Conservation (phyloP, 2,113 vertebrate species). For the Pyrgilauda ruficollis region DNA sequence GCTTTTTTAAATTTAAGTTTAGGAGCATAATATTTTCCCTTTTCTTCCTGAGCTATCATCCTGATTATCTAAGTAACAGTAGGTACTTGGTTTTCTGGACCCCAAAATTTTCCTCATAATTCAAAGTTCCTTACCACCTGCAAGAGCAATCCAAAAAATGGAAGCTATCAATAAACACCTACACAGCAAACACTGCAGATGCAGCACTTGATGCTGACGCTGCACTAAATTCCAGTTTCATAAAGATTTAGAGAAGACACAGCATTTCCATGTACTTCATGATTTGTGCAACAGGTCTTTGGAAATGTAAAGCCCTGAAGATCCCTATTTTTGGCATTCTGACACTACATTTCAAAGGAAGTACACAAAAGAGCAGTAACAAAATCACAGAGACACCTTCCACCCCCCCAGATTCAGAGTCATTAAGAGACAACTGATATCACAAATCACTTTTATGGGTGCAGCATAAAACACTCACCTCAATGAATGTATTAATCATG, state of each 20-base stretch:
- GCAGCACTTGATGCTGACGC: neutral
- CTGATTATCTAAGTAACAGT: neutral
- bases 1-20: neutral
- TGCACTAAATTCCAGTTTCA: neutral
- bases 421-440: neutral
- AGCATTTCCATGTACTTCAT: neutral
- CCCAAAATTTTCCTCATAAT: neutral
- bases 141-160: neutral
- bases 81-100: neutral
- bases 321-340: neutral
- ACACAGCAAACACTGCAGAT: neutral
- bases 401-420: neutral
- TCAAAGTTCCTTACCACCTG: neutral
- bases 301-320: neutral
- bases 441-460: neutral
- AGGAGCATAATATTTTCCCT: neutral
- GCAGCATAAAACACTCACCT: constrained; percentile 12
- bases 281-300: neutral
- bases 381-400: neutral
- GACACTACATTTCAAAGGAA: neutral
- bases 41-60: neutral
- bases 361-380: neutral
- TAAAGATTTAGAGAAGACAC: neutral
- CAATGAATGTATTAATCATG: neutral
- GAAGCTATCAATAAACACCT: neutral